Base-by-base conservation (phyloP, 2,888 invertebrate species). In the Pegoplata infirma region DNA sequence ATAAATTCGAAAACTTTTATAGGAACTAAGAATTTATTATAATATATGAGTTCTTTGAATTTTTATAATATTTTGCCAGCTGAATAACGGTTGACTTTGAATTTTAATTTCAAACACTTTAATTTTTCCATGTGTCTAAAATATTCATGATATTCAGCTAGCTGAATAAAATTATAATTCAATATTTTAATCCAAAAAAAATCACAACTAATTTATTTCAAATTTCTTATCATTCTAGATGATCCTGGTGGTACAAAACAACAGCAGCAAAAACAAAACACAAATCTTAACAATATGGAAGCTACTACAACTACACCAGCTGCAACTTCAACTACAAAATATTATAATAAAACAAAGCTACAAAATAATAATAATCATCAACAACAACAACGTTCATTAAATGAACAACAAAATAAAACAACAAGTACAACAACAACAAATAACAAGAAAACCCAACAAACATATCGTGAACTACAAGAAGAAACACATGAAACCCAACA, bases 241-340 rank as follows among this genome's bases (percentile, higher is more conserved):
- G 89, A 88, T 85, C 84, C 87, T 81, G 85, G 86, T 74, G 87
- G 85, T 68, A 85, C 85, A 82, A 81, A 82, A 82, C 82, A 71
- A 66, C 68, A 71, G 69, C 82, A 81, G 75, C 82, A 82, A 71
- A 66, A 59, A 64, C 67, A 73, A 61, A 63, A 71, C 55, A 81
- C 71, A 61, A 76, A 83, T 78, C 80, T 79, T 74, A 81, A 74
- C 79, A 88, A 85, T 81, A 89, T 88, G 89, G 88, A 89, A 84
- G 85, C 85, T 82, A 85, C 86, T 82, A 85, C 77, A 81, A 69
- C 80, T 78, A 68, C 64, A 49, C 68, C 80, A 84, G 84, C 84
- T 82, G 84, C 83, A 84, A 80, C 83, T 76, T 76, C 82, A 75
- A 74, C 77, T 68, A 80, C 81, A 69, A 81, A 82, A 71, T 81